These are phyloP conservation scores for Polylopha cassiicola DNA, from an alignment of 2,888 invertebrate species.

Conservation along the genomic window DNA sequence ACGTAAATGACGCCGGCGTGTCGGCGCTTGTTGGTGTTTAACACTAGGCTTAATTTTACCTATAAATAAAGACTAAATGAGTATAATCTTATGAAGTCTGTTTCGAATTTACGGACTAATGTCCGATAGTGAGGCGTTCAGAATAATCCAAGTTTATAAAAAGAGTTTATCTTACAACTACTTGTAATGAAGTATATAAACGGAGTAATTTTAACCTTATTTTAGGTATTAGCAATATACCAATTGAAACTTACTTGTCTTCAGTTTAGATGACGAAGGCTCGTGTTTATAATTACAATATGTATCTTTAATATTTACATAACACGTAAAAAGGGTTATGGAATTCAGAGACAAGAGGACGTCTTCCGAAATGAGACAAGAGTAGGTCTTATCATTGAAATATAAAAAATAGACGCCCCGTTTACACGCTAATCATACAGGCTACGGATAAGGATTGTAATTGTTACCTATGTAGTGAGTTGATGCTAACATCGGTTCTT, in stretches of 20 bases:
- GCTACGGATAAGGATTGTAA: too few species aligned
- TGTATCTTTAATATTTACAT: conserved; percentile 69
- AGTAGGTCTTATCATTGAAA: too few species aligned
- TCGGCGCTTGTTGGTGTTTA: conserved; percentile 15
- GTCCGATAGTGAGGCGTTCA: too few species aligned
- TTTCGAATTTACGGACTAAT: neutral
- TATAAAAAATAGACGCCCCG: too few species aligned
- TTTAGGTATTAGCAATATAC: too few species aligned
- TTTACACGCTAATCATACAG: too few species aligned
- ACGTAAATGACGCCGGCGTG: conserved; percentile 41
- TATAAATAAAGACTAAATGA: conserved; percentile 39
- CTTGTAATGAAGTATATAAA: too few species aligned
- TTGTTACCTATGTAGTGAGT: conserved; percentile 34
- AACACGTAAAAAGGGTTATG: conserved; percentile 40
- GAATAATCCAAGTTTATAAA: too few species aligned
- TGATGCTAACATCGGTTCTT: conserved; percentile 42
- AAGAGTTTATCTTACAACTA: too few species aligned
- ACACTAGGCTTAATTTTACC: conserved; percentile 22
- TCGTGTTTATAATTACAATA: conserved; percentile 44
- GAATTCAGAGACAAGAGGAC: conserved; percentile 11
- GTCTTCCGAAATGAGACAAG: neutral
- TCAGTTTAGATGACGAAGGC: too few species aligned
- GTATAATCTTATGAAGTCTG: conserved; percentile 25
- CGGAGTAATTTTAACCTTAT: too few species aligned
- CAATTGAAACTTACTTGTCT: too few species aligned